Conservation (phyloP, 2,113 vertebrate genomes). For the Urocolius indicus region DNA sequence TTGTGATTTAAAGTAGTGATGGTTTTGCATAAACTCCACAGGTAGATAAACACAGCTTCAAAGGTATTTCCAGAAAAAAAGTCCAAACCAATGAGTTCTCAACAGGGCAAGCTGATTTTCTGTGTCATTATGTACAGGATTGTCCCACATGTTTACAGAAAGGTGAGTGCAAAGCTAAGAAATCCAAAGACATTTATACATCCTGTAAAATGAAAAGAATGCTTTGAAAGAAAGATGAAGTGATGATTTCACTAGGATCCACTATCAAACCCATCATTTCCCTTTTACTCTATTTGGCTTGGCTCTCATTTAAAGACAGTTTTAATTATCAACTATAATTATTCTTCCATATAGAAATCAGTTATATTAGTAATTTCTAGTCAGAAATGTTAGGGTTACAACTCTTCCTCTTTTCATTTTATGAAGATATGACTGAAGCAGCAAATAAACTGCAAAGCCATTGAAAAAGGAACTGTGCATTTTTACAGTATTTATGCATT, state of each 20-base stretch:
- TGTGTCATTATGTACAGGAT: neutral
- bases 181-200: neutral
- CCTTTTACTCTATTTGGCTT: neutral
- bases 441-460: neutral
- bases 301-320: neutral
- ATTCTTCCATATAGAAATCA: neutral
- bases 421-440: neutral
- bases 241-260: neutral
- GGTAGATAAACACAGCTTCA: neutral
- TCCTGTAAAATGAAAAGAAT: neutral
- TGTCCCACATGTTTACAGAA: neutral
- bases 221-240: neutral
- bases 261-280: neutral
- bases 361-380: neutral
- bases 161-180: neutral
- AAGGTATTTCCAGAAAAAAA: neutral
- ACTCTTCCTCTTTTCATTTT: neutral
- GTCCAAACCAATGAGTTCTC: neutral
- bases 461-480: neutral
- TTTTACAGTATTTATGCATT: neutral
- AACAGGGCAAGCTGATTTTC: neutral
- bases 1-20: neutral
- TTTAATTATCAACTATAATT: neutral
- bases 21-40: neutral
- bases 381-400: neutral